Evolutionary conservation across 2,797 vertebrate genomes (phyloP).

Genomic region (Nyctibius grandis): DNA sequence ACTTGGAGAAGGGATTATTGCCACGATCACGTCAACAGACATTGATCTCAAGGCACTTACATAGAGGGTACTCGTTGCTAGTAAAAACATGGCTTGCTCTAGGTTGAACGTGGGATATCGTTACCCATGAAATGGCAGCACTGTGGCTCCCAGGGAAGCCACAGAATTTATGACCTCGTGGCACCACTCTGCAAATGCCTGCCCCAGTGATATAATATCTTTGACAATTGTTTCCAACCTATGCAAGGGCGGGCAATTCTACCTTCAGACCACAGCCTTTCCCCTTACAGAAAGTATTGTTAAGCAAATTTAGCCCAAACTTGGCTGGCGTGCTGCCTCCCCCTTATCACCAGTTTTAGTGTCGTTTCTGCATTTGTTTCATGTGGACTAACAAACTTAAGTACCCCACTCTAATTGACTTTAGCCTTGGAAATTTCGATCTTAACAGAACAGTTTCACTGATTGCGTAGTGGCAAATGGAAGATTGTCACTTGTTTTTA

Average conservation of each 20-base stretch:
- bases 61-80: neutral
- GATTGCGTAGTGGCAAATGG: constrained; percentile 29
- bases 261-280: neutral
- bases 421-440: neutral
- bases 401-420: neutral
- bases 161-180: neutral
- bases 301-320: neutral
- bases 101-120: rapidly evolving
- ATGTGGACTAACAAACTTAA: neutral
- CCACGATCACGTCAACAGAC: neutral
- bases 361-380: neutral
- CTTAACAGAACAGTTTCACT: neutral
- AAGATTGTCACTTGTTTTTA: constrained; percentile 57
- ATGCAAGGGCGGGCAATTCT: neutral
- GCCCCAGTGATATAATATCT: neutral
- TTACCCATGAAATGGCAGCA: neutral
- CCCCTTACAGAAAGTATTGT: neutral
- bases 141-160: neutral
- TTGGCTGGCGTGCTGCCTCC: neutral
- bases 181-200: neutral
- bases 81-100: neutral
- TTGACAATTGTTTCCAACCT: neutral
- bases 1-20: neutral
- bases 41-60: neutral
- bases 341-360: neutral